A percentile compares a stretch with the other conserved stretches of the same genome.
Evolutionary conservation across 2,888 invertebrate genomes (phyloP).

Genomic region (Hirudinaria manillensis): DNA sequence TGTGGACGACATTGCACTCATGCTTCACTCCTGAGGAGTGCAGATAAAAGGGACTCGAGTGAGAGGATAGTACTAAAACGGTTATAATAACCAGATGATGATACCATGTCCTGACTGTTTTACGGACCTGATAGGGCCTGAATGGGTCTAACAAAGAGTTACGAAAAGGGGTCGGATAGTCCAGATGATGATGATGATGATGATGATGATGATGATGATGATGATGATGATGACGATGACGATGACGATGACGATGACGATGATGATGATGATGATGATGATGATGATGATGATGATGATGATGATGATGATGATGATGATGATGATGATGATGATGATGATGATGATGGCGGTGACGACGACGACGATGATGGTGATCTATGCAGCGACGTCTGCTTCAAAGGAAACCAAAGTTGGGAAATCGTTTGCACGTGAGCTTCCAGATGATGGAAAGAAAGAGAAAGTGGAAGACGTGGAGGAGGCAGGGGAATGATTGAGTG

Average conservation of each 20-base stretch:
- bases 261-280: slow-evolving; percentile 10
- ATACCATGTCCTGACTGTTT: no score
- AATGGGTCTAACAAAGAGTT: no score
- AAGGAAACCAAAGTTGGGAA: no score
- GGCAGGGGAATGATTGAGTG: no score
- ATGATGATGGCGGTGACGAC: background rate
- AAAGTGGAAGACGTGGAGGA: no score
- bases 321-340: slow-evolving; percentile 13
- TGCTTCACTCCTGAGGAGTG: no score
- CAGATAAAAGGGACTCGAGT: no score
- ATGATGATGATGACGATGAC: background rate
- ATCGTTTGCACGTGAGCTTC: no score
- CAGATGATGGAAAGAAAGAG: no score
- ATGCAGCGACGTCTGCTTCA: background rate
- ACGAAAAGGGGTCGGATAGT: no score
- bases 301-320: slow-evolving; percentile 7
- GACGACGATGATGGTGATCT: slow-evolving; percentile 1
- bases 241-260: slow-evolving; percentile 2
- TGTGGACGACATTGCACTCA: background rate
- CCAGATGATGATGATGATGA: slow-evolving; percentile 9
- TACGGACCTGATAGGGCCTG: no score
- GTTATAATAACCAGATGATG: background rate
- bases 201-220: slow-evolving; percentile 22
- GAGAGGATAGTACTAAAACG: no score
- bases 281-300: slow-evolving; percentile 1